phyloP scores from a whole-genome alignment of 2,113 vertebrate species.

The Lutjanus erythropterus region DNA sequence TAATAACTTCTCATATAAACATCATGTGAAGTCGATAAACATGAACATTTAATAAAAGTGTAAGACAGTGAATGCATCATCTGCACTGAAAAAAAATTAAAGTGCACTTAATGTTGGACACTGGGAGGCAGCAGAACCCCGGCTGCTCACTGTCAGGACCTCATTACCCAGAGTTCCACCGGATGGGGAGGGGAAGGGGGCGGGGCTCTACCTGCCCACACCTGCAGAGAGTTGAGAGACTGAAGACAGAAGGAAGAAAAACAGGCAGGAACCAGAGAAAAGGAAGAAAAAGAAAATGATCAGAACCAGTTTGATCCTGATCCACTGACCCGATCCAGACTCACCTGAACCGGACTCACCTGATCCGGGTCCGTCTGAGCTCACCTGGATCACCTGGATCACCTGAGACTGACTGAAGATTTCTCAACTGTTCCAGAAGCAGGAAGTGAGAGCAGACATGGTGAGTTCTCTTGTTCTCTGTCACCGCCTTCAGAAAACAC shows the following conservation, averaged over 20 bases:
- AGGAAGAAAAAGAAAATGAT: conserved; percentile 29
- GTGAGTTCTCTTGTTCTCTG: too few relatives aligned
- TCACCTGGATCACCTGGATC: conserved; percentile 18
- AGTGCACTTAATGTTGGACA: too few relatives aligned
- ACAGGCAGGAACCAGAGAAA: background rate
- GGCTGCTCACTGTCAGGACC: background rate
- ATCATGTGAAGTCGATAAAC: too few relatives aligned
- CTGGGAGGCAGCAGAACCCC: conserved; percentile 3
- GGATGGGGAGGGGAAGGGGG: conserved; percentile 19
- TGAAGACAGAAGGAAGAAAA: conserved; percentile 38
- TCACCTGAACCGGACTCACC: background rate
- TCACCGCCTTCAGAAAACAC: too few relatives aligned
- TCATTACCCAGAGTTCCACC: conserved; percentile 74
- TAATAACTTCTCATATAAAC: too few relatives aligned
- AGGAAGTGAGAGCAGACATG: conserved; percentile 74
- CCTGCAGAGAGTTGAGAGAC: conserved; percentile 68
- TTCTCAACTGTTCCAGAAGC: conserved; percentile 57
- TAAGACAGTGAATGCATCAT: too few relatives aligned
- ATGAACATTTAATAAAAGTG: too few relatives aligned
- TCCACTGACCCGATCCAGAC: conserved; percentile 1
- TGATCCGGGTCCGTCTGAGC: background rate
- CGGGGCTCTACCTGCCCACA: conserved; percentile 79
- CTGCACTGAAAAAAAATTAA: too few relatives aligned
- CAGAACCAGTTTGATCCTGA: background rate
- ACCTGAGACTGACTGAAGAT: conserved; percentile 35